Percentiles rank a stretch among this genome's conserved stretches.
Evolutionary conservation across 2,797 vertebrate species (phyloP).

Genomic region (Aphelocoma californica): DNA sequence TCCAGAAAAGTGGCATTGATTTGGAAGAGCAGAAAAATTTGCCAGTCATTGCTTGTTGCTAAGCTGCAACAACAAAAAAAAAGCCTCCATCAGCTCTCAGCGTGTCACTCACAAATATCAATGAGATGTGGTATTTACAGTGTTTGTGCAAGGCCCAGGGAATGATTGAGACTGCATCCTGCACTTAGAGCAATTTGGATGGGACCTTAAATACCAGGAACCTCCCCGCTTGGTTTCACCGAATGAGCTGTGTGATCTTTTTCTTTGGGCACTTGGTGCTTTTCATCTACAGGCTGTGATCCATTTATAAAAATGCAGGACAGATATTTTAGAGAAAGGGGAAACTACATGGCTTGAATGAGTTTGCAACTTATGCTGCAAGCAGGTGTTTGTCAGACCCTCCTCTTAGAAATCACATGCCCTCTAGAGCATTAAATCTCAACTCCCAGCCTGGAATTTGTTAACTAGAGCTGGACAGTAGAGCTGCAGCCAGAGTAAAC

Average conservation of each 20-base stretch:
- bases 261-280: background rate
- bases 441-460: background rate
- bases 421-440: background rate
- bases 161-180: background rate
- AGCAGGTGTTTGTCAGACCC: background rate
- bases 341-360: background rate
- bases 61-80: background rate
- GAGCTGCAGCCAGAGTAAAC: background rate
- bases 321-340: background rate
- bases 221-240: background rate
- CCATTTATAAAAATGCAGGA: background rate
- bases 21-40: slow-evolving; percentile 46
- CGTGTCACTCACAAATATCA: background rate
- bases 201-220: background rate
- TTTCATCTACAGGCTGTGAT: background rate
- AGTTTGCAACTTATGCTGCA: background rate
- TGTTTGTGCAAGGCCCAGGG: background rate
- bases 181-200: background rate
- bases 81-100: background rate
- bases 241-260: background rate
- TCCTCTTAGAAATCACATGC: background rate
- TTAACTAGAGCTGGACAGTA: background rate
- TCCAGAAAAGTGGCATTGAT: slow-evolving; percentile 59
- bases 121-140: background rate
- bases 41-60: slow-evolving; percentile 44